phyloP scores from a whole-genome alignment of 1,140 invertebrate genomes.

The Ridgeia piscesae region DNA sequence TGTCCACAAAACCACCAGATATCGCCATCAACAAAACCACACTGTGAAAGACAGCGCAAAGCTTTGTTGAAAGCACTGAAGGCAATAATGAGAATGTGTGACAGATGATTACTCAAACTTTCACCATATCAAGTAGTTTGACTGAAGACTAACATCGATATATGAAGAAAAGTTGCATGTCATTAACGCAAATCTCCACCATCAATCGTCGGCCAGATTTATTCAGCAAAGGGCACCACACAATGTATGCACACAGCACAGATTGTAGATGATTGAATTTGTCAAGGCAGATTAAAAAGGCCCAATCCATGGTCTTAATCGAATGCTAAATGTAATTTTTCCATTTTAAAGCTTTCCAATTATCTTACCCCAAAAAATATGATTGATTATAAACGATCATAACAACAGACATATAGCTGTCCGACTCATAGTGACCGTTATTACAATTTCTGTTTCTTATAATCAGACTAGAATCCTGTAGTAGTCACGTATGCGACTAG shows the following conservation, averaged over 20 bases:
- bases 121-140: neutral
- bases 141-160: neutral
- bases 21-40: neutral
- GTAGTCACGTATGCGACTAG: too few species aligned
- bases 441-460: too few species aligned
- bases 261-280: neutral
- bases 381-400: too few species aligned
- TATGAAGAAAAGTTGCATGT: constrained; percentile 6
- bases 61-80: neutral
- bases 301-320: neutral
- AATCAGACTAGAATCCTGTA: too few species aligned
- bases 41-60: neutral
- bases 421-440: too few species aligned
- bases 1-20: neutral
- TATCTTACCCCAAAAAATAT: too few species aligned
- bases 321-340: neutral
- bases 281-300: neutral
- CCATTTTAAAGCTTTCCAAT: too few species aligned
- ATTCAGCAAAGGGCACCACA: neutral
- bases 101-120: neutral
- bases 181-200: neutral
- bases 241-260: neutral
- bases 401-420: too few species aligned
- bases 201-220: neutral
- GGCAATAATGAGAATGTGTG: neutral